Evolutionary conservation across 2,888 invertebrate species (phyloP), one percentile per base, ranked within the genome.

Genomic region (Andrena marginata): DNA sequence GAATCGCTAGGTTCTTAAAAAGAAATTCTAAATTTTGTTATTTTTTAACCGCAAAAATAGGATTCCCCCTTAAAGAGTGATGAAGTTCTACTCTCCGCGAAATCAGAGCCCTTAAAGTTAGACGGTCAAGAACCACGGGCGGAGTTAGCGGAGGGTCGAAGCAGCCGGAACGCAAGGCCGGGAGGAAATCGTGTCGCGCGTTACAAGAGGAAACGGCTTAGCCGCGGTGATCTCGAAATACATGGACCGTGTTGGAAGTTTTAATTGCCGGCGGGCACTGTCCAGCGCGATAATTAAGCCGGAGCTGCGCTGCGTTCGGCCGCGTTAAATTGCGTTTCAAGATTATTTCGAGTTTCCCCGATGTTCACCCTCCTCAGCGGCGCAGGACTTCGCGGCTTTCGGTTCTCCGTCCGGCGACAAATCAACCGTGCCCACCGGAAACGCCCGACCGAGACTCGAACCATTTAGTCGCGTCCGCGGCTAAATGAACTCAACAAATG

Each of bases 201-300:
- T 16, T 29, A 26, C 29, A 48, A 48, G 48, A 8, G 26, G 26
- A 26, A 49, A 16, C 13, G 23, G 26, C 5, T 51, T 51, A 63
- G 20, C 20, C 65, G 48, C 4, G 48, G 48, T 10, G 23, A 68
- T n/a, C 33, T 54, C 67, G 67, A 68, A 51, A 68, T 23, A 33
- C 48, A 42, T 23, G 13, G 48, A 49, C 54, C 64, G 80, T 56
- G 75, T 62, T 67, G 72, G 82, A 89, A 89, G 85, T 89, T 89
- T 89, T 89, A 89, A 81, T 85, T 83, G 79, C 82, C 68, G 20
- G 26, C 63, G 67, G 67, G 75, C 71, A 65, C 33, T 59, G 78
- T 76, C 62, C 82, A 42, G 62, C 54, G 29, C 56, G 77, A 65
- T 78, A 86, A 86, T 86, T 80, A 80, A 86, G 70, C 60, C 56